Conservation (phyloP, 2,113 vertebrate species). For the Aviceda subcristata region DNA sequence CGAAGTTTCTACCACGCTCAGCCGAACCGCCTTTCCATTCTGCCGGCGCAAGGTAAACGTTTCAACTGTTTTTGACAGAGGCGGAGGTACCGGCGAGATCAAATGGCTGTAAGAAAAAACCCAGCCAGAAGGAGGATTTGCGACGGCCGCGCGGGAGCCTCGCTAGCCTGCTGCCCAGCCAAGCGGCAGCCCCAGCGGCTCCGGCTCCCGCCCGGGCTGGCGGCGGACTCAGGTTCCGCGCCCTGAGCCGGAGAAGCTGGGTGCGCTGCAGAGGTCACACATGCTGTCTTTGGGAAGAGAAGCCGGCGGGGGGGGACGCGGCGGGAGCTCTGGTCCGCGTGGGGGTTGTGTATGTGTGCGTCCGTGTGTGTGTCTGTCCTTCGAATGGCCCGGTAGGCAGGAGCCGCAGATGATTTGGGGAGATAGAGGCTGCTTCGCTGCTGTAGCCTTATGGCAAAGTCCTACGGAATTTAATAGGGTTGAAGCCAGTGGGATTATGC, state of each 20-base stretch:
- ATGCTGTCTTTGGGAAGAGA: background rate
- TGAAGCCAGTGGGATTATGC: background rate
- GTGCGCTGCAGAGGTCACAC: background rate
- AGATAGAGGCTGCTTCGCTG: rapidly evolving
- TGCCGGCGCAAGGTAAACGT: background rate
- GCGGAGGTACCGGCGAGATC: background rate
- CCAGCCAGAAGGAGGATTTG: background rate
- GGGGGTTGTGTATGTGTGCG: background rate
- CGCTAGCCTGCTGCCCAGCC: background rate
- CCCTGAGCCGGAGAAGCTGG: constrained; percentile 8
- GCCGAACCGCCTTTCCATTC: background rate
- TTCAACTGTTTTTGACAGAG: background rate
- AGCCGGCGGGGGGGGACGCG: background rate
- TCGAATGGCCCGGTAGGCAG: background rate
- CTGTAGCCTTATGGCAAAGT: background rate
- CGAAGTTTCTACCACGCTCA: background rate
- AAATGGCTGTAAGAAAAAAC: background rate
- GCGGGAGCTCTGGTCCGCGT: rapidly evolving
- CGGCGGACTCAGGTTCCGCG: constrained; percentile 25
- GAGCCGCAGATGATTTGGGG: background rate
- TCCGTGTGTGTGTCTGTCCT: background rate
- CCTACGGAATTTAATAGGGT: background rate
- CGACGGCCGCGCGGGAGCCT: rapidly evolving
- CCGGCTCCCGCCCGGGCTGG: background rate
- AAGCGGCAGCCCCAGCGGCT: background rate